These are phyloP conservation scores for Pseudomyrmex sp. DNA, from an alignment of 1,140 invertebrate genomes.

Conservation along the genomic window DNA sequence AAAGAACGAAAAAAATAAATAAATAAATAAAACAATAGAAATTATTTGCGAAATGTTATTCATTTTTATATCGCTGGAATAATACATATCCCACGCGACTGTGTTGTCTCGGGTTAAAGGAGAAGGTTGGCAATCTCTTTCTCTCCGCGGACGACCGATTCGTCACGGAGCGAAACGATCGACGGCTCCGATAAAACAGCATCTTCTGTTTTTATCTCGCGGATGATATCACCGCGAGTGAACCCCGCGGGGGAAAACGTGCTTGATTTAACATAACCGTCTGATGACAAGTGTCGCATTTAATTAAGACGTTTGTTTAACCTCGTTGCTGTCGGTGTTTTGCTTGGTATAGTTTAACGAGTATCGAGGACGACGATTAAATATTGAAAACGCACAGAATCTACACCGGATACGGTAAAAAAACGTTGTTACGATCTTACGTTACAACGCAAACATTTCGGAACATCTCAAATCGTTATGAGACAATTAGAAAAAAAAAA, in stretches of 20 bases:
- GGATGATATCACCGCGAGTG: neutral
- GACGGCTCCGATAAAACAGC: conserved; percentile 1
- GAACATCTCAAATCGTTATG: neutral
- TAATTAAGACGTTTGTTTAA: conserved; percentile 51
- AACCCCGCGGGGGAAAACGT: neutral
- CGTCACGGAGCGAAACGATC: neutral
- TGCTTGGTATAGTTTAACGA: neutral
- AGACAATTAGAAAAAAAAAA: neutral
- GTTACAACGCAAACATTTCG: neutral
- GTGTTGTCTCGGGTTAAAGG: neutral
- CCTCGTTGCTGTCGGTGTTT: neutral
- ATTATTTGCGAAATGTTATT: too few species aligned
- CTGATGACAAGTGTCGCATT: conserved; percentile 21
- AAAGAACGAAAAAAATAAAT: too few species aligned
- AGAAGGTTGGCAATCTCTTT: neutral
- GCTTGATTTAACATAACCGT: conserved; percentile 24
- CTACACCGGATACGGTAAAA: too few species aligned
- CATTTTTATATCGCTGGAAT: too few species aligned
- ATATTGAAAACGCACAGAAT: too few species aligned
- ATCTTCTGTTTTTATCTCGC: conserved; percentile 26
- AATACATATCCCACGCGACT: neutral
- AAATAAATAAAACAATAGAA: too few species aligned
- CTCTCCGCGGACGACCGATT: neutral
- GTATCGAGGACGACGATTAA: neutral
- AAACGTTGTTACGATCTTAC: neutral